phyloP scores from a whole-genome alignment of 2,797 vertebrate genomes.

The Saguinus oedipus region DNA sequence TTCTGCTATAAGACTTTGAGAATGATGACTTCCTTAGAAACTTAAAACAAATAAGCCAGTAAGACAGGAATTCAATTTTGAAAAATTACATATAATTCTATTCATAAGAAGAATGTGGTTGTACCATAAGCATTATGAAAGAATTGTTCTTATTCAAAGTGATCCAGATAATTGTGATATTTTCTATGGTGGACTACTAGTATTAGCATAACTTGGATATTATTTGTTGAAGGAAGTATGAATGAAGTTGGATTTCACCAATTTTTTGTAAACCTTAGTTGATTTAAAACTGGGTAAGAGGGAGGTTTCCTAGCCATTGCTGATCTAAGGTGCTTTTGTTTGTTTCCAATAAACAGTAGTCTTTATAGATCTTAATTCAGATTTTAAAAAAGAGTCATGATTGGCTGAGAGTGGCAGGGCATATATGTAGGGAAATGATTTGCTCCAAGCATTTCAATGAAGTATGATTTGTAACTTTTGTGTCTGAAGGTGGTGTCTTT shows the following conservation, averaged over 20 bases:
- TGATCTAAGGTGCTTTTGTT: constrained; percentile 18
- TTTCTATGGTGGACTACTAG: constrained; percentile 6
- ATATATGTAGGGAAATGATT: neutral
- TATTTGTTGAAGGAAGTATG: constrained; percentile 49
- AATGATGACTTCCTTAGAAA: neutral
- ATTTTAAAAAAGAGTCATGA: neutral
- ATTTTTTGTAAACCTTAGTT: constrained; percentile 41
- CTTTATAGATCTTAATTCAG: constrained; percentile 26
- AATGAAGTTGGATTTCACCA: constrained; percentile 34
- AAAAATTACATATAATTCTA: constrained; percentile 44
- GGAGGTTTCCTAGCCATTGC: neutral
- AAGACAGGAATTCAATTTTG: constrained; percentile 44
- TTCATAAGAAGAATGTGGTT: constrained; percentile 51
- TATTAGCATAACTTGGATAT: neutral
- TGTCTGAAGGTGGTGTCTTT: constrained; percentile 50
- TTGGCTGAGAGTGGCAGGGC: constrained; percentile 1
- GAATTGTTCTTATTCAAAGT: constrained; percentile 39
- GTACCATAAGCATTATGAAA: constrained; percentile 38
- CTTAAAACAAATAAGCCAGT: neutral
- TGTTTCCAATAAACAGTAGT: constrained; percentile 56
- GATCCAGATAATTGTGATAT: constrained; percentile 17
- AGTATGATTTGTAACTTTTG: constrained; percentile 11
- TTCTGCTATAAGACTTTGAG: constrained; percentile 21
- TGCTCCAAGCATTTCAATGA: neutral
- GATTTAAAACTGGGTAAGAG: constrained; percentile 8